A percentile compares a stretch with the other conserved stretches of the same genome.
Conservation (phyloP, 2,113 vertebrate species). For the Platysteira castanea region DNA sequence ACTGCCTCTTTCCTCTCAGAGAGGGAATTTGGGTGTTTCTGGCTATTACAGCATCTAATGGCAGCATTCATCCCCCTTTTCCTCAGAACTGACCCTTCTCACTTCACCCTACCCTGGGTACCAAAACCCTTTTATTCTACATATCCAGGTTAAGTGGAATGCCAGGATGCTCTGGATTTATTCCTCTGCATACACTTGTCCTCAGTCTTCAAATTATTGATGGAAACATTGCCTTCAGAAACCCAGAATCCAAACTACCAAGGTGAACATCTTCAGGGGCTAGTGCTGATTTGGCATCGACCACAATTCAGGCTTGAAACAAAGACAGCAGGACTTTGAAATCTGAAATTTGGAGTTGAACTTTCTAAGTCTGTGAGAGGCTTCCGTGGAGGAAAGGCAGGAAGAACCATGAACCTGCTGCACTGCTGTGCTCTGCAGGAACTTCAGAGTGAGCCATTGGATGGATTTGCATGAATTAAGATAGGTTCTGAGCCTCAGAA, state of each 20-base stretch:
- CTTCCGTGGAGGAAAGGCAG: not conserved
- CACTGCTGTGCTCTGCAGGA: not conserved
- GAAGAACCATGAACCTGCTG: fast-evolving
- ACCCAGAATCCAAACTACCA: not conserved
- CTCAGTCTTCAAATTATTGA: not conserved
- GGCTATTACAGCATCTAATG: not conserved
- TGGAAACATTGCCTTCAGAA: not conserved
- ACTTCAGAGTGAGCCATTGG: not conserved
- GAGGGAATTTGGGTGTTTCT: not conserved
- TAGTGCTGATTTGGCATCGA: not conserved
- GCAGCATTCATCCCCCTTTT: not conserved
- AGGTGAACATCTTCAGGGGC: not conserved
- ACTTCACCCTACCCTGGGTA: not conserved
- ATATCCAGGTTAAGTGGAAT: fast-evolving
- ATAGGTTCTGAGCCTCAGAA: not conserved
- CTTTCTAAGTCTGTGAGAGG: not conserved
- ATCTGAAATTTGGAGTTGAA: not conserved
- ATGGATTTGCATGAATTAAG: not conserved
- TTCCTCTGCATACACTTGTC: not conserved
- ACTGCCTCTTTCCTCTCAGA: not conserved
- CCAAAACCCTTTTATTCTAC: not conserved
- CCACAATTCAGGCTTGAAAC: not conserved
- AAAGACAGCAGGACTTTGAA: not conserved
- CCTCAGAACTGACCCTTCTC: not conserved
- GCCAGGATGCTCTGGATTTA: not conserved